phyloP scores from a whole-genome alignment of 2,797 vertebrate species.

The Todus mexicanus region DNA sequence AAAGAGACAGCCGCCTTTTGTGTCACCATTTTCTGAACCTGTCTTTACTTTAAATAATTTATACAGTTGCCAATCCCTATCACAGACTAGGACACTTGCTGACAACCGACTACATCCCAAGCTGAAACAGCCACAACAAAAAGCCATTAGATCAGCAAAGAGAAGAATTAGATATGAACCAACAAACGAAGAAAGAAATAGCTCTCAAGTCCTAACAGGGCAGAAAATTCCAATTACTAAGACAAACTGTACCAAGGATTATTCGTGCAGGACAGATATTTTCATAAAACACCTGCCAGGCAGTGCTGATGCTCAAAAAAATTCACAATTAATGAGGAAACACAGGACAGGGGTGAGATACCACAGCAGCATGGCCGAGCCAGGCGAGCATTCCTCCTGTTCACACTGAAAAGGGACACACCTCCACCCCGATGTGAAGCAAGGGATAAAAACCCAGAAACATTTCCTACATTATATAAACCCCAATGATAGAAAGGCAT shows the following conservation, averaged over 20 bases:
- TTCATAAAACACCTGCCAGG: slow-evolving; percentile 27
- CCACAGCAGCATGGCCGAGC: background rate
- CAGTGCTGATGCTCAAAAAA: background rate
- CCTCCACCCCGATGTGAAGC: background rate
- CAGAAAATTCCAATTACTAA: slow-evolving; percentile 52
- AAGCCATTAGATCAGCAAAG: slow-evolving; percentile 39
- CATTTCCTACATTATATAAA: background rate
- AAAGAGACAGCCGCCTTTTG: slow-evolving; percentile 46
- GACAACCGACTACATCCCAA: slow-evolving; percentile 11
- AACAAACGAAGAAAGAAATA: background rate
- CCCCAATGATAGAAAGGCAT: background rate
- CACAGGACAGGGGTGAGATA: background rate
- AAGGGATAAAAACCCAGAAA: background rate
- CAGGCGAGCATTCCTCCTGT: background rate
- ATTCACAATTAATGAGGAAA: background rate
- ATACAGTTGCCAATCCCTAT: background rate
- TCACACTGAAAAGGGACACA: background rate
- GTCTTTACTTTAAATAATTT: slow-evolving; percentile 19
- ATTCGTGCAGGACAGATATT: slow-evolving; percentile 28
- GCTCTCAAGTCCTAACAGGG: slow-evolving; percentile 16
- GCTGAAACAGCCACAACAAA: background rate
- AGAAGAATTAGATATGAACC: background rate
- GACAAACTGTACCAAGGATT: slow-evolving; percentile 11
- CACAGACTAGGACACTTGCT: background rate
- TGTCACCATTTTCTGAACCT: slow-evolving; percentile 9